Conservation (phyloP, 1,140 invertebrate genomes). For the Carposina sasakii region DNA sequence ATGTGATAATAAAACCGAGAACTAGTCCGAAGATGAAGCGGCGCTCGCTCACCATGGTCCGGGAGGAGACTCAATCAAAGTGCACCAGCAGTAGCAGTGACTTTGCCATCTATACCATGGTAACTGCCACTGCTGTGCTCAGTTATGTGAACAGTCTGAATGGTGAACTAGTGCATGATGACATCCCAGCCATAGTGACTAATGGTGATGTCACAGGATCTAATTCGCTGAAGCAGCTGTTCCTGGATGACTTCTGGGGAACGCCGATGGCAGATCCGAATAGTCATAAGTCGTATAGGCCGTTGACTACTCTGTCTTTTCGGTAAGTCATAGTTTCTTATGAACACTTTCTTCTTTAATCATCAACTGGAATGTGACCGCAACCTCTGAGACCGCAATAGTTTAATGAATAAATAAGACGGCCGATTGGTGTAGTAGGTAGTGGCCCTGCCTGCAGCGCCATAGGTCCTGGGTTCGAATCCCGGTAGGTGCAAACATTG, state of each 20-base stretch:
- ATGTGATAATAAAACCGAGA: constrained; percentile 43
- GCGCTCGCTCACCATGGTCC: constrained; percentile 49
- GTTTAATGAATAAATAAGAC: no score
- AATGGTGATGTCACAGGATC: constrained; percentile 88
- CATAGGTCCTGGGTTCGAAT: no score
- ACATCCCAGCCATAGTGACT: constrained; percentile 89
- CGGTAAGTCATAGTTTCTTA: constrained; percentile 76
- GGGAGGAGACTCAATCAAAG: constrained; percentile 48
- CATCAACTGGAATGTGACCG: no score
- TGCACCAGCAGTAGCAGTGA: constrained; percentile 39
- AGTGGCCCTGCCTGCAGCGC: no score
- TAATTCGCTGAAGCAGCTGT: constrained; percentile 78
- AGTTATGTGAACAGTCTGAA: constrained; percentile 87
- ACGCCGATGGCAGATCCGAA: constrained; percentile 87
- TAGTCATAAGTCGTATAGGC: constrained; percentile 90
- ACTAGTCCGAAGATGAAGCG: constrained; percentile 60
- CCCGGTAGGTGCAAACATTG: no score
- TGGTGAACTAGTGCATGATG: constrained; percentile 94
- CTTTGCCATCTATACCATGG: constrained; percentile 73
- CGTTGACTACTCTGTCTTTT: constrained; percentile 87
- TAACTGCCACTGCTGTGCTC: constrained; percentile 77
- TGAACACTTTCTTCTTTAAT: no score
- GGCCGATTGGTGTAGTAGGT: no score
- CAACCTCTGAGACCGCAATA: no score
- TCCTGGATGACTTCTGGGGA: constrained; percentile 93